Conservation (phyloP, 2,797 vertebrate genomes). For the Macropodus opercularis region DNA sequence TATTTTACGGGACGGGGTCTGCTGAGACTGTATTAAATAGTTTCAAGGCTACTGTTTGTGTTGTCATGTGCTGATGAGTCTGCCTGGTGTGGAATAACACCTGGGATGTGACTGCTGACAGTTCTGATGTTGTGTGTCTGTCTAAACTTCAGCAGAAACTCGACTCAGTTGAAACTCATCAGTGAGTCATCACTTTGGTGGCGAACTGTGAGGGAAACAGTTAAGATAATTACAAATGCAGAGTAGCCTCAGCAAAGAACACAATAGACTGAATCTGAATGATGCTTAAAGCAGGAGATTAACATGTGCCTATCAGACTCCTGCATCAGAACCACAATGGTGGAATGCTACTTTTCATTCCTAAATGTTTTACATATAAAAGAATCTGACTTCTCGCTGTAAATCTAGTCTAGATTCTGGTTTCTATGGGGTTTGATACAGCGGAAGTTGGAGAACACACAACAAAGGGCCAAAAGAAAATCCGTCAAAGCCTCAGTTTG, state of each 20-base stretch:
- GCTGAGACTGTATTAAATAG: background rate
- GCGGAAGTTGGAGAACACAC: constrained; percentile 63
- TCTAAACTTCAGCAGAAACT: constrained; percentile 24
- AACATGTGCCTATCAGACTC: background rate
- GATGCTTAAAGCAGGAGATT: background rate
- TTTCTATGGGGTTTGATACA: constrained; percentile 40
- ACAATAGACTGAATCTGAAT: background rate
- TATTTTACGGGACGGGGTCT: too few relatives aligned
- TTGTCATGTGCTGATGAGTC: constrained; percentile 17
- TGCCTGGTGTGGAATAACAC: constrained; percentile 13
- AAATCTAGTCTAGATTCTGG: constrained; percentile 46
- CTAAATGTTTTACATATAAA: constrained; percentile 50
- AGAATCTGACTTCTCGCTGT: constrained; percentile 31
- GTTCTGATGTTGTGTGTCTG: constrained; percentile 37
- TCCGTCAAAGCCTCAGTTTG: constrained; percentile 71
- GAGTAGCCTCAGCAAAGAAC: constrained; percentile 5
- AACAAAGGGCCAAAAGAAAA: constrained; percentile 70
- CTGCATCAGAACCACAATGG: too few relatives aligned
- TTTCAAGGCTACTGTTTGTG: constrained; percentile 37
- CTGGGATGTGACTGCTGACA: constrained; percentile 37
- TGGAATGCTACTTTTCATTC: constrained; percentile 10
- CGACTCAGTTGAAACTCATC: too few relatives aligned
- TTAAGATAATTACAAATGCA: constrained; percentile 27
- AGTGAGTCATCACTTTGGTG: constrained; percentile 51
- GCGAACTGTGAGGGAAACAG: constrained; percentile 32